These are phyloP conservation scores for Paralinhomoeus sp. DNA, from an alignment of 2,888 invertebrate genomes.

Conservation along the genomic window DNA sequence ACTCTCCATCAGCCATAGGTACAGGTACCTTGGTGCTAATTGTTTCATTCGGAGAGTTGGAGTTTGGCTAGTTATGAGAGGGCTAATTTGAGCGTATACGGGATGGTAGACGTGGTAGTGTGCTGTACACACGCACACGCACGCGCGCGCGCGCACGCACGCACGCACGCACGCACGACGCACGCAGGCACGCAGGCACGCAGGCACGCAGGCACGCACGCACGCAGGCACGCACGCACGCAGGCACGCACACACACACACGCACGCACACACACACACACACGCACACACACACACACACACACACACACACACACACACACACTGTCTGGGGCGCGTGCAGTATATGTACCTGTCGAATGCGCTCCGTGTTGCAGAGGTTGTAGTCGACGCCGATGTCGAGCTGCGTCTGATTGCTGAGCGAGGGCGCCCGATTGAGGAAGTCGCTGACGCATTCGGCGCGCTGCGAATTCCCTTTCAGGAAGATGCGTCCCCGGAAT, in stretches of 20 bases:
- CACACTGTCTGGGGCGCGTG: background rate
- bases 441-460: slow-evolving; percentile 5
- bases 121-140: too few species aligned
- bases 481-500: slow-evolving; percentile 2
- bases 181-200: too few species aligned
- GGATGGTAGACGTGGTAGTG: too few species aligned
- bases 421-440: background rate
- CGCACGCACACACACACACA: too few species aligned
- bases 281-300: background rate
- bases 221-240: too few species aligned
- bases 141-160: too few species aligned
- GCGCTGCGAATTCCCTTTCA: slow-evolving; percentile 4
- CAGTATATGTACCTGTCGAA: background rate
- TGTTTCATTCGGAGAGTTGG: too few species aligned
- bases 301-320: background rate
- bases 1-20: too few species aligned
- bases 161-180: too few species aligned
- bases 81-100: background rate
- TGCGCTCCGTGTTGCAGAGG: slow-evolving; percentile 1
- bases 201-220: too few species aligned
- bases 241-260: too few species aligned
- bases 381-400: slow-evolving; percentile 2
- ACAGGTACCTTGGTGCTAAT: too few species aligned
- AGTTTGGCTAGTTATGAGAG: background rate
- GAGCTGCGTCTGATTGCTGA: background rate